Evolutionary conservation across 2,797 vertebrate species (phyloP).

Genomic region (Delichon dasypus): DNA sequence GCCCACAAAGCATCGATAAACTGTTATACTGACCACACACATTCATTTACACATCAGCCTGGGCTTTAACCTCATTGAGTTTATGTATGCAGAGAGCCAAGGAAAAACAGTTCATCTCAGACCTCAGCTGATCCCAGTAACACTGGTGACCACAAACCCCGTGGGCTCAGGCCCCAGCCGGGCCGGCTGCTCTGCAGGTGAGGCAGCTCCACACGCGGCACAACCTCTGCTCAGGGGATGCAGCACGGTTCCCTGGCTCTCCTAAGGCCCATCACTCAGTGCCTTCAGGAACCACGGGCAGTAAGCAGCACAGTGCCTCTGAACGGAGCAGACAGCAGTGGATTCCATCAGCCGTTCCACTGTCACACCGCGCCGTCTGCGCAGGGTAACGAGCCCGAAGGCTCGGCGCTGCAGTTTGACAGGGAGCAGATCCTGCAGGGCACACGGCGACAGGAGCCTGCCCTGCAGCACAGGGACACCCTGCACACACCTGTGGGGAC

Average conservation of each 20-base stretch:
- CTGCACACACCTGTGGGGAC: background rate
- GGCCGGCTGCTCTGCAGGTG: background rate
- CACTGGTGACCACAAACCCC: background rate
- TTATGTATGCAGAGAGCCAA: background rate
- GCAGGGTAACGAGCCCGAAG: constrained; percentile 38
- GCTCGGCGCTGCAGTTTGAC: background rate
- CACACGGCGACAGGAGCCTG: background rate
- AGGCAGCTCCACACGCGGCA: fast-evolving
- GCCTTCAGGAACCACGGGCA: background rate
- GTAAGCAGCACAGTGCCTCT: background rate
- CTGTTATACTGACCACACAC: background rate
- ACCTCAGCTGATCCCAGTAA: background rate
- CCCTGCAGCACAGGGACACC: background rate
- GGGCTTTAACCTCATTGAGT: background rate
- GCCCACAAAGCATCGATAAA: background rate
- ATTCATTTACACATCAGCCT: background rate
- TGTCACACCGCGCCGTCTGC: background rate
- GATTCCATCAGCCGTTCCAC: constrained; percentile 41
- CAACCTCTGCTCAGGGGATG: background rate
- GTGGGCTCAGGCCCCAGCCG: background rate
- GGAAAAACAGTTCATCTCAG: background rate
- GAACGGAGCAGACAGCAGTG: constrained; percentile 3
- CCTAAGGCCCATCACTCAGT: background rate
- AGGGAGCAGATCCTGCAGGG: background rate
- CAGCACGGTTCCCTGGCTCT: fast-evolving